Evolutionary conservation across 2,888 invertebrate genomes (phyloP), one percentile per base, ranked within the genome.

Genomic region (Teleogryllus oceanicus): DNA sequence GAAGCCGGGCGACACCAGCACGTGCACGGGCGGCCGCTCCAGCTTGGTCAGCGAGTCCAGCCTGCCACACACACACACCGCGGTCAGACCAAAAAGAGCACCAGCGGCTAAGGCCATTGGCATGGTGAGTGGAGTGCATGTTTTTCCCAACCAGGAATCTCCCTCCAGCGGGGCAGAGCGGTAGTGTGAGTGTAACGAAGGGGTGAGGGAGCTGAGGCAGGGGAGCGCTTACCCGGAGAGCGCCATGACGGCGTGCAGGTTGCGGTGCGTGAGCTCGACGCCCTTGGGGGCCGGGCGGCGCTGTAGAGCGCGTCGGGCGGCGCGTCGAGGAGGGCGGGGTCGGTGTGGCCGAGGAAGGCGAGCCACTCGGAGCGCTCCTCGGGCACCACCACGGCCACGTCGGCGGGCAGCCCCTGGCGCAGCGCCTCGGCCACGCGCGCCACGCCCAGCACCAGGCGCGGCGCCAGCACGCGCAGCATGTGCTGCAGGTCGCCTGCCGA

Each of bases 221-320:
- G n/a, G n/a, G 37, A 62, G n/a, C 11, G n/a, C 62, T 62, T 8
- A 62, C 62, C 62, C 62, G 4, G 62, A 62, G 16, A 62, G 62
- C 13, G 62, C 62, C 62, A 62, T 18, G 16, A 75, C 5, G 76
- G 85, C 83, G 84, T 90, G 86, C 50, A 92, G 87, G 87, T 94
- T 94, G 50, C 88, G 88, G 85, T 94, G 93, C 2, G 92, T 92
- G 5, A 94, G 87, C 89, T 92, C 90, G 0, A 94, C 94, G 49
- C 94, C 94, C 86, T 94, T 94, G 0, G 94, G 93, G n/a, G n/a
- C n/a, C 80, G 94, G 85, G 0, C 95, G 16, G 62, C 62, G 3
- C 62, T 62, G 24, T 37, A 37, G 24, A 2, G 24, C 24, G 24
- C 37, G 37, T 37, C 37, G n/a, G n/a, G 16, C 62, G 13, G 4